Base-by-base conservation (phyloP, 2,113 vertebrate species). In the Cheilinus undulatus region DNA sequence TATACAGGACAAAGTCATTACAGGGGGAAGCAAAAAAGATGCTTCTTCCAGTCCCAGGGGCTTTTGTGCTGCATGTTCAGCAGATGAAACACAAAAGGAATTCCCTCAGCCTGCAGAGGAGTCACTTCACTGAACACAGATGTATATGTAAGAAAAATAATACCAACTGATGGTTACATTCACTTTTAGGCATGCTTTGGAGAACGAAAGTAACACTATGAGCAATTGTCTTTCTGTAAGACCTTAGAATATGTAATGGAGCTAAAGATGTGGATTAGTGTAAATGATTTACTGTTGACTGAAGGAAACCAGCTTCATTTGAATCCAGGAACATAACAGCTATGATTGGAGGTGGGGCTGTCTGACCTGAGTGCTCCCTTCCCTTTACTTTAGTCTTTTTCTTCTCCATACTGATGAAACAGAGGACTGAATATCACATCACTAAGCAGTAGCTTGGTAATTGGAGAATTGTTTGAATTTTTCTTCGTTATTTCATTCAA, bases 221-320 rank as follows among this genome's bases (percentile, higher is more conserved):
- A 23, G 19, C 36, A 22, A 30, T 48, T 14, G 30, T 46, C 42
- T 30, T 67, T 30, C 23, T 36, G 22, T 30, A 36, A 50, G 46
- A 61, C 27, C 42, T 12, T 65, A n/a, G 50, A 66, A 32, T 49
- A 26, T 66, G 80, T 68, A 73, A 45, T 59, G 38, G 73, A 40
- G 64, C 65, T 45, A 53, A 60, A 75, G 49, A 86, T 85, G 87
- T 79, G 87, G 77, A 84, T 88, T 71, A 52, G 42, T 69, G 81
- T 87, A 53, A 89, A 90, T 91, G 62, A 91, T 92, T 90, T 56
- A 61, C 58, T 53, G 69, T 52, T 62, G 57, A 69, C 66, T 73
- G 54, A 76, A 22, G 38, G 38, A 40, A 28, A 84, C 68, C 45
- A 53, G 64, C 70, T 48, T 73, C 30, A 62, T 63, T 46, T 83